Conservation (phyloP, 2,113 vertebrate genomes). For the Pontoporia blainvillei region DNA sequence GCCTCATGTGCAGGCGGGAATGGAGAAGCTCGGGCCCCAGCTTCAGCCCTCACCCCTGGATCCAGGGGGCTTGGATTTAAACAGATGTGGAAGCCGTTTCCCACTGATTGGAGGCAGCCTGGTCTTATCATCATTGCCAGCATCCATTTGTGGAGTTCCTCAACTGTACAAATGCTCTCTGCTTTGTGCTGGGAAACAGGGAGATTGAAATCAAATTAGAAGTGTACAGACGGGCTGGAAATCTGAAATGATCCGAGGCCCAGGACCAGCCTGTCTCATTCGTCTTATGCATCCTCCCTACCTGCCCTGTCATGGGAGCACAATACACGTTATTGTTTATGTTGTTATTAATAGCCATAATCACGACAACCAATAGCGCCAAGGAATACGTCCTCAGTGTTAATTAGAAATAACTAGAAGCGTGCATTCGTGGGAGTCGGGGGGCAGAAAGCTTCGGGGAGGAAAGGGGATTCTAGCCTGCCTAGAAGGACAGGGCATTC, state of each 20-base stretch:
- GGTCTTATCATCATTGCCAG: background rate
- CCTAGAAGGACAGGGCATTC: background rate
- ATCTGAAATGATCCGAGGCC: background rate
- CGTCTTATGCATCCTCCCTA: background rate
- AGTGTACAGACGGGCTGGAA: background rate
- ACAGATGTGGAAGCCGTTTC: background rate
- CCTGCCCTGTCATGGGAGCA: background rate
- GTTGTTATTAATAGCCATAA: background rate
- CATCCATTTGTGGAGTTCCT: background rate
- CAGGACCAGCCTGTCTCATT: background rate
- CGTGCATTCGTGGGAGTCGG: background rate
- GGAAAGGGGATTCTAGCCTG: background rate
- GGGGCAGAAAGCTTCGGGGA: background rate
- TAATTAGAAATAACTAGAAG: background rate
- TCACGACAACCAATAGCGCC: background rate
- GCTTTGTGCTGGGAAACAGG: background rate
- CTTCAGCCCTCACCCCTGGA: background rate
- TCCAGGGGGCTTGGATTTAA: background rate
- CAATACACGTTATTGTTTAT: background rate
- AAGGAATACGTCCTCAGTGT: background rate
- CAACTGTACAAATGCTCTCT: background rate
- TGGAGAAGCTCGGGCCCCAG: background rate
- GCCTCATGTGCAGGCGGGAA: background rate
- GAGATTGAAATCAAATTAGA: background rate
- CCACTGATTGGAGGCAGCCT: background rate